Evolutionary conservation across 2,113 vertebrate species (phyloP).

Genomic region (Anoplopoma fimbria): DNA sequence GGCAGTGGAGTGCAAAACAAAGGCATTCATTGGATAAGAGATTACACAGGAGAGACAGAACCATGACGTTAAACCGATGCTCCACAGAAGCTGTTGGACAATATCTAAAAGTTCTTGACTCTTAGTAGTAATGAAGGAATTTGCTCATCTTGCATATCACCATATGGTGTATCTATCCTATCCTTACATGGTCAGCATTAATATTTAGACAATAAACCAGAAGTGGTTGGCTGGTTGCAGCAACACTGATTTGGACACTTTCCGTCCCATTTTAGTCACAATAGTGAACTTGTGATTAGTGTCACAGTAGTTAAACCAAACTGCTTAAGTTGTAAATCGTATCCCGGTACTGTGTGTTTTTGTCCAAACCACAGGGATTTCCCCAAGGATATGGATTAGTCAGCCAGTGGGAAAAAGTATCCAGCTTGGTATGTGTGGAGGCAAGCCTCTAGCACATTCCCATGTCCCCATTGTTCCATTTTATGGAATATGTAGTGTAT

Average conservation of each 20-base stretch:
- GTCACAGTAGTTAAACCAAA: not conserved
- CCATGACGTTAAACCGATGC: not conserved
- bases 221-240: not conserved
- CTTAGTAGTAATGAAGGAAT: not conserved
- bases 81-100: constrained; percentile 7
- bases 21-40: constrained; percentile 30
- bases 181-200: not conserved
- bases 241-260: not conserved
- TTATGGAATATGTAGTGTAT: not conserved
- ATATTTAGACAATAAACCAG: not conserved
- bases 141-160: not conserved
- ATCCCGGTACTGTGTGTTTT: not conserved
- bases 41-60: constrained; percentile 24
- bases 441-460: not conserved
- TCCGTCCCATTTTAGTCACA: not conserved
- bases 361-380: not conserved
- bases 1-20: constrained; percentile 66
- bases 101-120: constrained; percentile 8
- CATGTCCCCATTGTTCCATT: not conserved
- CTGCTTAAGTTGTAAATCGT: not conserved
- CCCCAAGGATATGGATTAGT: not conserved
- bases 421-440: too few species aligned
- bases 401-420: not conserved
- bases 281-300: not conserved
- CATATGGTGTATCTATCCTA: not conserved